phyloP scores from a whole-genome alignment of 2,113 vertebrate genomes.

The Lepus timidus region DNA sequence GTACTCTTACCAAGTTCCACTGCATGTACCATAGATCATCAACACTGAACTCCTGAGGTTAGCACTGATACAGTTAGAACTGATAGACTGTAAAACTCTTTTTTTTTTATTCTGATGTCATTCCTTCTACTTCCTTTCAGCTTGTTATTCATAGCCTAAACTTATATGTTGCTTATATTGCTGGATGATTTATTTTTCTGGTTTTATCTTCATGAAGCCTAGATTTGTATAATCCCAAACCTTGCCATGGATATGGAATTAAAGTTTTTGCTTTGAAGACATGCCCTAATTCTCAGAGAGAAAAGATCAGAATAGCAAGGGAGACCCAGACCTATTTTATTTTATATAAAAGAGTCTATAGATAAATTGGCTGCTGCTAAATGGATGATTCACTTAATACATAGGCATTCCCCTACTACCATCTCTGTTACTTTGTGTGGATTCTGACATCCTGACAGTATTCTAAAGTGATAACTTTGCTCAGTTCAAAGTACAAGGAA shows the following conservation, averaged over 20 bases:
- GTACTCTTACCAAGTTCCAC: slow-evolving; percentile 52
- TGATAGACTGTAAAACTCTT: slow-evolving; percentile 73
- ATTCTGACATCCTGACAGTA: slow-evolving; percentile 65
- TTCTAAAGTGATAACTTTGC: slow-evolving; percentile 64
- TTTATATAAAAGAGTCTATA: slow-evolving; percentile 64
- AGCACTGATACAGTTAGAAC: slow-evolving; percentile 42
- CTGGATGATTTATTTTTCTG: slow-evolving; percentile 35
- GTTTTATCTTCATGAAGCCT: slow-evolving; percentile 52
- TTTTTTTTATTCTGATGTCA: no score
- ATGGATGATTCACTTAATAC: slow-evolving; percentile 52
- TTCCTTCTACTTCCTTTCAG: no score
- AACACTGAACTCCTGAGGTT: slow-evolving; percentile 65
- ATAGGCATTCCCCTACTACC: neutral
- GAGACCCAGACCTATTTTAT: neutral
- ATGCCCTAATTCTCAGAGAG: slow-evolving; percentile 11
- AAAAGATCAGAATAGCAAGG: neutral
- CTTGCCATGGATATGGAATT: slow-evolving; percentile 53
- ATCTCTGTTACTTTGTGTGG: slow-evolving; percentile 23
- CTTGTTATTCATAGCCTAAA: no score
- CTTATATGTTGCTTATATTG: slow-evolving; percentile 57
- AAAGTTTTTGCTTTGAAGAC: slow-evolving; percentile 63
- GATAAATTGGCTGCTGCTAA: slow-evolving; percentile 63
- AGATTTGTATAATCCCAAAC: slow-evolving; percentile 24
- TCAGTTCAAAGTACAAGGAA: slow-evolving; percentile 57
- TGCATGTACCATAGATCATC: neutral